A percentile compares a stretch with the other conserved stretches of the same genome.
phyloP scores from a whole-genome alignment of 2,888 invertebrate species.

The Cantharis lateralis region DNA sequence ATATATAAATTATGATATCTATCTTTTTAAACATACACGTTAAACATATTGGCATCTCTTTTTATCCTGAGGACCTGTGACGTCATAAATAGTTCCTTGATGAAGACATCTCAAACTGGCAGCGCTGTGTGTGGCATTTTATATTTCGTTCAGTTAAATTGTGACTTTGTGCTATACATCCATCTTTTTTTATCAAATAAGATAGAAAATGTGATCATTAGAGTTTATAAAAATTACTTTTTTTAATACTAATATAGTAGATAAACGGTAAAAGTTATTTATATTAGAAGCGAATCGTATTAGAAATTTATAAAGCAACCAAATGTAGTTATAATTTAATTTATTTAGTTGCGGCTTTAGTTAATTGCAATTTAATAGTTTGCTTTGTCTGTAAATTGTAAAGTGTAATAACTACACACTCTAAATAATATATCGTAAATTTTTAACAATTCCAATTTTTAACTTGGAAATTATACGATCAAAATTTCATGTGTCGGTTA shows the following conservation, averaged over 20 bases:
- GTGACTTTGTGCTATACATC: conserved; percentile 31
- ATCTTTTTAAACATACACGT: conserved; percentile 7
- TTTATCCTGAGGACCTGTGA: conserved; percentile 42
- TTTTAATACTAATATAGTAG: conserved; percentile 3
- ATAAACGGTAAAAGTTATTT: conserved; percentile 30
- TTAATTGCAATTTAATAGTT: background rate
- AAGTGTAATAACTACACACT: background rate
- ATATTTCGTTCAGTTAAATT: conserved; percentile 47
- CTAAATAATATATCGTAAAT: background rate
- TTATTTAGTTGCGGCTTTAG: background rate
- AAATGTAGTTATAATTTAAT: background rate
- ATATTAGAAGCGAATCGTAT: conserved; percentile 35
- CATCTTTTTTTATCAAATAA: conserved; percentile 20
- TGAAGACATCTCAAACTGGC: conserved; percentile 56
- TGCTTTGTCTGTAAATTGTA: background rate
- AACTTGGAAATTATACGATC: background rate
- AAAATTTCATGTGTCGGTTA: background rate
- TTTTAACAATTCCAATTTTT: background rate
- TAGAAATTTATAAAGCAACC: conserved; percentile 4
- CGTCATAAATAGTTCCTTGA: conserved; percentile 56
- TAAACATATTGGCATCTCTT: conserved; percentile 17
- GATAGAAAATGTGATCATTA: background rate
- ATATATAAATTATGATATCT: conserved; percentile 21
- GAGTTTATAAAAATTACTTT: conserved; percentile 15
- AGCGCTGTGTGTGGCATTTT: conserved; percentile 56